Evolutionary conservation across 2,888 invertebrate genomes (phyloP).

Genomic region (Scaptodrosophila latifasciaeformis): DNA sequence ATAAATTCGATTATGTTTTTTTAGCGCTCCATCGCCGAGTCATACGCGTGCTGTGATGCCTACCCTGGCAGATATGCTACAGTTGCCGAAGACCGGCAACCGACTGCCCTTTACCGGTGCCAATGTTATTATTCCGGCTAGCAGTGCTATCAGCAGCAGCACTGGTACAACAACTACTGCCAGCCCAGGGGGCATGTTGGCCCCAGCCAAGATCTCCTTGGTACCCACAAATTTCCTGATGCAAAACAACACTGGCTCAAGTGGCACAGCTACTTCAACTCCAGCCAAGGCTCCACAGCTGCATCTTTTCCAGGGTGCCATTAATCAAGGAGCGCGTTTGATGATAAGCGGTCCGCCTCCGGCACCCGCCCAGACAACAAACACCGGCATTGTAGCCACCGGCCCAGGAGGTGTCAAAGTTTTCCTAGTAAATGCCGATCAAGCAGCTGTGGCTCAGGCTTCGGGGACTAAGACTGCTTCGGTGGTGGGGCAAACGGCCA

Average conservation of each 20-base stretch:
- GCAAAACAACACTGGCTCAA: constrained; percentile 57
- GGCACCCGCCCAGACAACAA: constrained; percentile 35
- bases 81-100: constrained; percentile 50
- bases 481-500: constrained; percentile 34
- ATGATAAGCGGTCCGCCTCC: constrained; percentile 48
- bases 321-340: constrained; percentile 56
- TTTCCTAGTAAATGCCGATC: constrained; percentile 71
- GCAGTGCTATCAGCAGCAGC: constrained; percentile 26
- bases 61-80: constrained; percentile 60
- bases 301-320: constrained; percentile 53
- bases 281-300: constrained; percentile 41
- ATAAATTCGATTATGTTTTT: not conserved
- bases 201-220: constrained; percentile 71
- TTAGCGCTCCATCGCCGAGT: not conserved
- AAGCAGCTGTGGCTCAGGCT: constrained; percentile 45
- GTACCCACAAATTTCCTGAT: constrained; percentile 75
- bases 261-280: constrained; percentile 18
- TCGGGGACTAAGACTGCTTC: constrained; percentile 21
- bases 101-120: constrained; percentile 35
- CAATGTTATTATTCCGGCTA: constrained; percentile 41
- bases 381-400: constrained; percentile 52
- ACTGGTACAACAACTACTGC: constrained; percentile 32
- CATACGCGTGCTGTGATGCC: constrained; percentile 35
- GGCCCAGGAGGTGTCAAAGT: constrained; percentile 73
- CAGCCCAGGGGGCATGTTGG: constrained; percentile 17